phyloP scores from a whole-genome alignment of 1,140 invertebrate genomes.

The Aphis gossypii region DNA sequence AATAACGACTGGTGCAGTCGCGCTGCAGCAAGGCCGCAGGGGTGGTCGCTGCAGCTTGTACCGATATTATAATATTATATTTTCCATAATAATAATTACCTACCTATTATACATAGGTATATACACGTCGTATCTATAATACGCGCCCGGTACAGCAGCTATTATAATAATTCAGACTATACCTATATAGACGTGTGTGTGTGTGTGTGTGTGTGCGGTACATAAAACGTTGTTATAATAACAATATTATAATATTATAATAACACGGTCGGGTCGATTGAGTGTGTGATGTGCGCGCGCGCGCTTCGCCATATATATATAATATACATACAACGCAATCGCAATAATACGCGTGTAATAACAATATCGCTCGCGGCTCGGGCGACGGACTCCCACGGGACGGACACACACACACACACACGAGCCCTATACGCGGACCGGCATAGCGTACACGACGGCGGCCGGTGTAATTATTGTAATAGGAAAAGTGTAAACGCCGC shows the following conservation, averaged over 20 bases:
- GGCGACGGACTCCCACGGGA: constrained; percentile 47
- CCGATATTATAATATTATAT: neutral
- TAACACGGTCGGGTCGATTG: constrained; percentile 25
- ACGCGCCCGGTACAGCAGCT: neutral
- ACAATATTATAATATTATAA: constrained; percentile 11
- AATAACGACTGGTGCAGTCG: neutral
- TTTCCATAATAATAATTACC: neutral
- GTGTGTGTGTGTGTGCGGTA: neutral
- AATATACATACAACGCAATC: neutral
- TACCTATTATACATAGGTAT: neutral
- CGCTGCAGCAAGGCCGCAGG: neutral
- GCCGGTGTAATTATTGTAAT: neutral
- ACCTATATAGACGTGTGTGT: too few relatives aligned
- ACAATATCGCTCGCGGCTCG: neutral
- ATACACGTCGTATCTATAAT: neutral
- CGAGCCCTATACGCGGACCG: neutral
- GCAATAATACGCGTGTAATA: constrained; percentile 15
- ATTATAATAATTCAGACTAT: neutral
- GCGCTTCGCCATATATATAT: neutral
- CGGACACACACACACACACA: neutral
- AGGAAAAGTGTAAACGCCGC: neutral
- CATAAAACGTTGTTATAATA: constrained; percentile 19
- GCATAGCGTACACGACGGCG: neutral
- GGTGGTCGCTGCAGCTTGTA: neutral
- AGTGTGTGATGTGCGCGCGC: constrained; percentile 6